A percentile compares a stretch with the other conserved stretches of the same genome.
Evolutionary conservation across 1,140 invertebrate genomes (phyloP).

Genomic region (Chlorops oryzae): DNA sequence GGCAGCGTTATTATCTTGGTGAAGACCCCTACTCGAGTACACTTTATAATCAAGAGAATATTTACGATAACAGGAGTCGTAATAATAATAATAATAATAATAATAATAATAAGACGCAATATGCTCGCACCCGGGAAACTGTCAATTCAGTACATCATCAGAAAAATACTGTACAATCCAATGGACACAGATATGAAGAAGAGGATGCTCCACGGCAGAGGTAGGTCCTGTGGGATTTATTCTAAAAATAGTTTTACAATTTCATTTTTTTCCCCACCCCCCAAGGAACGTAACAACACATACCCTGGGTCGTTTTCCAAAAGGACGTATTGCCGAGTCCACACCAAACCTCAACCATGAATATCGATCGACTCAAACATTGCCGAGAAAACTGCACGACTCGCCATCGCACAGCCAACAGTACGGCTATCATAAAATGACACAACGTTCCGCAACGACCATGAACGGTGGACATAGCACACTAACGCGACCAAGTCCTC

Average conservation of each 20-base stretch:
- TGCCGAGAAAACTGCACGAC: slow-evolving; percentile 64
- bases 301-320: slow-evolving; percentile 72
- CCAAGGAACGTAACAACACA: slow-evolving; percentile 34
- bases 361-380: slow-evolving; percentile 67
- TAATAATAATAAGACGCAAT: too few species aligned
- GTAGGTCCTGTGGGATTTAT: too few species aligned
- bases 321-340: slow-evolving; percentile 57
- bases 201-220: too few species aligned
- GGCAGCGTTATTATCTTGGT: slow-evolving; percentile 72
- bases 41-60: slow-evolving; percentile 72
- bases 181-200: too few species aligned
- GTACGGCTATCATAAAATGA: slow-evolving; percentile 40
- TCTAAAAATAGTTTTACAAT: too few species aligned
- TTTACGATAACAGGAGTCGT: slow-evolving; percentile 54
- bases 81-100: too few species aligned
- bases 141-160: too few species aligned
- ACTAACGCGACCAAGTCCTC: slow-evolving; percentile 2
- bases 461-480: slow-evolving; percentile 8
- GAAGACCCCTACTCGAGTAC: slow-evolving; percentile 75
- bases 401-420: slow-evolving; percentile 39
- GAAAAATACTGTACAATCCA: too few species aligned
- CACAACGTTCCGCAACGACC: slow-evolving; percentile 4
- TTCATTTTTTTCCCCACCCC: too few species aligned
- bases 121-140: too few species aligned
- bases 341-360: slow-evolving; percentile 49